phyloP scores from a whole-genome alignment of 2,113 vertebrate species.

The Sciurus niger region DNA sequence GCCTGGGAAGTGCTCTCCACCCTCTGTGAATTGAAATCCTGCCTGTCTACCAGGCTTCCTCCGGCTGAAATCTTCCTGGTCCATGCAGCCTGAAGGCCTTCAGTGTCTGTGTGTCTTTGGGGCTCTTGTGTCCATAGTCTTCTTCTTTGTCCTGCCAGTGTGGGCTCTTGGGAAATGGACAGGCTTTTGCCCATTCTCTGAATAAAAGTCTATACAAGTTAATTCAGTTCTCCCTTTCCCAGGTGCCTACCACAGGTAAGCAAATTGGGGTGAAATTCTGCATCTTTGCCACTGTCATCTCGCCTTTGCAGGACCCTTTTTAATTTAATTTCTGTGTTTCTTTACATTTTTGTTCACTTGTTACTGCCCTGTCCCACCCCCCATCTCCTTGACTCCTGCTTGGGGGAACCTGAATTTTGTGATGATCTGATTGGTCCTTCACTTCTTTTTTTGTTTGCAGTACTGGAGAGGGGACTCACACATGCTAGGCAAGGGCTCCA shows the following conservation, averaged over 20 bases:
- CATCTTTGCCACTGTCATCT: background rate
- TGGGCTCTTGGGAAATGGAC: slow-evolving; percentile 25
- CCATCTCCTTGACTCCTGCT: background rate
- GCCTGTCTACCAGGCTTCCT: background rate
- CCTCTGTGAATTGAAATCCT: background rate
- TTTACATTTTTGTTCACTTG: background rate
- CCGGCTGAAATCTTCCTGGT: background rate
- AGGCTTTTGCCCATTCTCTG: background rate
- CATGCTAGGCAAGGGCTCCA: background rate
- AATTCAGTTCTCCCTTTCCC: background rate
- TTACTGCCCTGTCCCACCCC: no score
- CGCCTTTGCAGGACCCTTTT: background rate
- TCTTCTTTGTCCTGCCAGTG: background rate
- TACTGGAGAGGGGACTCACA: background rate
- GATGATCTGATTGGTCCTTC: background rate
- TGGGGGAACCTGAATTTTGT: background rate
- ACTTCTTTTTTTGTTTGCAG: background rate
- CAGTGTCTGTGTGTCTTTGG: background rate
- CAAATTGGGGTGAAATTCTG: background rate
- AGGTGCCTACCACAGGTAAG: background rate
- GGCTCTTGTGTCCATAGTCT: background rate
- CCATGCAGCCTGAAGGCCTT: background rate
- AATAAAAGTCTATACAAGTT: background rate
- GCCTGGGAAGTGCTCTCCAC: background rate
- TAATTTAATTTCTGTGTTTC: background rate